These are phyloP conservation scores for Archaeoteleia sp. DNA, from an alignment of 2,888 invertebrate species.

Conservation along the genomic window DNA sequence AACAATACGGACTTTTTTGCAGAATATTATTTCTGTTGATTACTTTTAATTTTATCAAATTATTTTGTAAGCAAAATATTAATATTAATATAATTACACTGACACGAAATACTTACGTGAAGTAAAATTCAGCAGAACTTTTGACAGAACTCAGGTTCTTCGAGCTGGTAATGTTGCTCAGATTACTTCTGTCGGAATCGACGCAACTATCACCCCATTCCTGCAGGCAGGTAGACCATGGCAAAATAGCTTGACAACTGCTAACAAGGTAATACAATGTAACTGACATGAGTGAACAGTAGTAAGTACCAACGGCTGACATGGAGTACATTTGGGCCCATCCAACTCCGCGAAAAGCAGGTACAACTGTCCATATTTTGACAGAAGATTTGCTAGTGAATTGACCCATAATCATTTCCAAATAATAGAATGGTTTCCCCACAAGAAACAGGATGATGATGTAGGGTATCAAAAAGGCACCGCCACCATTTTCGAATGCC, in stretches of 20 bases:
- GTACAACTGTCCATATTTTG: conserved; percentile 82
- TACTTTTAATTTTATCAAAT: too few species aligned
- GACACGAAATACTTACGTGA: conserved; percentile 59
- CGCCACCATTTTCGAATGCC: conserved; percentile 82
- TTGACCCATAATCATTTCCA: conserved; percentile 90
- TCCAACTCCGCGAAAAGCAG: conserved; percentile 82
- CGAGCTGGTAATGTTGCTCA: conserved; percentile 18
- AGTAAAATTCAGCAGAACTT: conserved; percentile 70
- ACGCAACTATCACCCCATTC: conserved; percentile 70
- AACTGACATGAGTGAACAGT: conserved; percentile 76
- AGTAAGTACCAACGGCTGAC: conserved; percentile 75
- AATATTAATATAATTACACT: too few species aligned
- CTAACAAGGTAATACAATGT: conserved; percentile 75
- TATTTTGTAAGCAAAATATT: too few species aligned
- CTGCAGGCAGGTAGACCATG: conserved; percentile 74
- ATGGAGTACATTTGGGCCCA: conserved; percentile 76
- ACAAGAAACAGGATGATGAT: conserved; percentile 80
- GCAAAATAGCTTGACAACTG: conserved; percentile 74
- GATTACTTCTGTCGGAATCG: conserved; percentile 57
- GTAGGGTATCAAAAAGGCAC: conserved; percentile 83
- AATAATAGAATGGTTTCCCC: conserved; percentile 88
- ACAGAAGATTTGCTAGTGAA: conserved; percentile 88
- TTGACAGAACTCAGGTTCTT: conserved; percentile 31
- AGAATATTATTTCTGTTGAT: too few species aligned
- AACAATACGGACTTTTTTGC: too few species aligned